phyloP scores from a whole-genome alignment of 2,113 vertebrate genomes.

The Sula dactylatra region DNA sequence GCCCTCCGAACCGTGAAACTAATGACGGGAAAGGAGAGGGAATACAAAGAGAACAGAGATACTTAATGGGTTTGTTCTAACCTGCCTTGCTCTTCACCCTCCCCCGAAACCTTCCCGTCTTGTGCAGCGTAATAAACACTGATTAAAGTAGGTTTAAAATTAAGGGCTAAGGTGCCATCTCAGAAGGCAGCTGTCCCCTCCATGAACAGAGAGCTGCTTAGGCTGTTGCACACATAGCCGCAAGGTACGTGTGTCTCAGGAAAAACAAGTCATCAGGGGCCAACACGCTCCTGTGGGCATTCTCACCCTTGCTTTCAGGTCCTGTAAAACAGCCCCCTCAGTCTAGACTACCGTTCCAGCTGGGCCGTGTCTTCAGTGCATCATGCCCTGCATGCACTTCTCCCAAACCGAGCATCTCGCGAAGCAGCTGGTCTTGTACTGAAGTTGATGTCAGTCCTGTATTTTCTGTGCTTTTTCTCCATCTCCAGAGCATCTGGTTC shows the following conservation, averaged over 20 bases:
- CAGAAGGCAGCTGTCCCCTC: slow-evolving; percentile 20
- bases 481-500: slow-evolving; percentile 15
- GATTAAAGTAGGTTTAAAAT: slow-evolving; percentile 8
- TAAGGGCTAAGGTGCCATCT: slow-evolving; percentile 36
- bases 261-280: not conserved
- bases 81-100: not conserved
- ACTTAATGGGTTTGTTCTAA: not conserved
- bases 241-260: not conserved
- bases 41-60: not conserved
- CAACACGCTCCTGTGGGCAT: not conserved
- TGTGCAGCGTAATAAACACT: slow-evolving; percentile 15
- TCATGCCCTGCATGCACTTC: not conserved
- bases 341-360: not conserved
- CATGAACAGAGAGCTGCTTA: not conserved
- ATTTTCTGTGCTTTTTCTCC: slow-evolving; percentile 72
- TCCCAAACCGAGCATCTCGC: not conserved
- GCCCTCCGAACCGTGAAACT: not conserved
- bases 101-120: not conserved
- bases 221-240: not conserved
- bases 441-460: slow-evolving; percentile 12
- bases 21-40: not conserved
- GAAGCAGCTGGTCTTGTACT: not conserved
- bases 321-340: not conserved
- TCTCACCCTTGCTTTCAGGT: not conserved
- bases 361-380: not conserved